Base-by-base conservation (phyloP, 2,888 invertebrate species). In the Microchrysa polita region DNA sequence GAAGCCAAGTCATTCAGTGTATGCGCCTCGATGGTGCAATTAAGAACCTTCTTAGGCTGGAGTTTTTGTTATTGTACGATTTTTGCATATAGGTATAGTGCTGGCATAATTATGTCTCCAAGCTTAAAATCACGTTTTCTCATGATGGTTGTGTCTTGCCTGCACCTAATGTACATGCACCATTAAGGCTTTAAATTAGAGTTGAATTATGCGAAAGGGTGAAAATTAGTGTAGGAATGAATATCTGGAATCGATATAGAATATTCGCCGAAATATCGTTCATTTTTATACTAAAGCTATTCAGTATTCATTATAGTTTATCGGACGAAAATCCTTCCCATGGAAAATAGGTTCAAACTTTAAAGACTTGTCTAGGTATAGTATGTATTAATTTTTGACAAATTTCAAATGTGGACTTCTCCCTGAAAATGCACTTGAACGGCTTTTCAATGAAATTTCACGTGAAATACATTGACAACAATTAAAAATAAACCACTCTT, bases 41-140 rank as follows among this genome's bases (percentile, higher is more conserved):
- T 40, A 61, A 61, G 16, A 27, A 61, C 10, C 23, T 59, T 59
- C 27, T 34, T 34, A 34, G 27, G 27, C 7, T 34, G 4, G 27
- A n/a, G 27, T 34, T 34, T n/a, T 34, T 34, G 27, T 34, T n/a
- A n/a, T n/a, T 34, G 27, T 34, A 34, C 27, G 4, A 2, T 59
- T 59, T n/a, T 12, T 61, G n/a, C n/a, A n/a, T n/a, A n/a, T 23
- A 48, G 4, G 12, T n/a, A n/a, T n/a, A n/a, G 48, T 48, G 48
- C 7, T 34, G 27, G 27, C 27, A 34, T 40, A 61, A 61, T n/a
- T 61, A 16, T 40, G 40, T 12, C 14, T 61, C 16, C 14, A 61
- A 61, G 34, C 61, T 5, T 40, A 16, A 61, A 61, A 61, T 61
- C 61, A 34, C 61, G 61, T 40, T 61, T 34, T 61, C 16, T 5